phyloP scores from a whole-genome alignment of 1,140 invertebrate species.

The Adoxophyes honmai region DNA sequence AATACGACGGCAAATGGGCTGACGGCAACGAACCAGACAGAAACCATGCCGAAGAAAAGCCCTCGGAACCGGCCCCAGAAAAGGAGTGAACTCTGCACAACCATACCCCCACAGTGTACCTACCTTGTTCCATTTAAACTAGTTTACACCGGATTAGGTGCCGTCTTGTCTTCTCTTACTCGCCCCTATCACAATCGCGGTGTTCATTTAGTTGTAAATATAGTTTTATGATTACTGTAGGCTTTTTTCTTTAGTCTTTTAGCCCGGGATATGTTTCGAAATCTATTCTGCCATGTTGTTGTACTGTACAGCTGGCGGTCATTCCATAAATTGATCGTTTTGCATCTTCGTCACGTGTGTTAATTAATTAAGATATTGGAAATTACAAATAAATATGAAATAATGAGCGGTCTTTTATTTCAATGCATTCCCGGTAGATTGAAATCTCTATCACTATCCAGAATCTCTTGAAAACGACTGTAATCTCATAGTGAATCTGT shows the following conservation, averaged over 20 bases:
- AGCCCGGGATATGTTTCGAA: neutral
- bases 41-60: slow-evolving; percentile 52
- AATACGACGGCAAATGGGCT: slow-evolving; percentile 81
- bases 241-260: slow-evolving; percentile 1
- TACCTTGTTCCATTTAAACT: neutral
- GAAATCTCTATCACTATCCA: too few species aligned
- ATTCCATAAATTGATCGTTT: neutral
- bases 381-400: slow-evolving; percentile 10
- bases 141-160: neutral
- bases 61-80: slow-evolving; percentile 26
- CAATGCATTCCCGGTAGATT: too few species aligned
- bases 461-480: too few species aligned
- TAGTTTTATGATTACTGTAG: slow-evolving; percentile 13
- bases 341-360: slow-evolving; percentile 1
- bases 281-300: neutral
- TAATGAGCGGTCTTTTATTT: slow-evolving; percentile 8
- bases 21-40: slow-evolving; percentile 71
- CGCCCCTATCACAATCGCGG: neutral
- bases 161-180: slow-evolving; percentile 9
- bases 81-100: slow-evolving; percentile 44
- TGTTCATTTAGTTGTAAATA: slow-evolving; percentile 11
- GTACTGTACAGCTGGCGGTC: slow-evolving; percentile 1
- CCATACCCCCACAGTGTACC: slow-evolving; percentile 22
- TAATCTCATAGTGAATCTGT: too few species aligned
- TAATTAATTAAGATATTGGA: slow-evolving; percentile 4